Evolutionary conservation across 1,140 invertebrate species (phyloP), one percentile per base, ranked within the genome.

Genomic region (Harpegnathos saltator): DNA sequence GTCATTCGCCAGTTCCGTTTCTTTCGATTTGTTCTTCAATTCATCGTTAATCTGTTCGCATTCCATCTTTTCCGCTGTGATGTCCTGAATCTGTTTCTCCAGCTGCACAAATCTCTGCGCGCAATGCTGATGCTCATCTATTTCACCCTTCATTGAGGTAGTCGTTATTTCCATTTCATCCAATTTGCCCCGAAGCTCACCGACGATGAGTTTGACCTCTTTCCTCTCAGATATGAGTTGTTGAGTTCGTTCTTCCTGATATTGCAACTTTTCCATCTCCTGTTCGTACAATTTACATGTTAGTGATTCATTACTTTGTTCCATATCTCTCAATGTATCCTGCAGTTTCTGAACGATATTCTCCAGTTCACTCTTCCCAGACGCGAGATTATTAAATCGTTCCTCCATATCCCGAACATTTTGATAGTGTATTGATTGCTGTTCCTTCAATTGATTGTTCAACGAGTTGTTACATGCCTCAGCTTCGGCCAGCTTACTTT

Each of bases 341-440:
- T 50, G 12, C 26, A 89, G 29, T 52, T 89, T 81, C 5, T 17
- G 56, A 69, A 26, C 24, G 29, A 82, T 89, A 19, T 26, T 7
- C 44, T 78, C 72, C 48, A 83, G 66, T 15, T 74, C 33, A 58
- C 83, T 56, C 19, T 84, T 81, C 7, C 84, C 66, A 1, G 77
- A 61, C 17, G 22, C 65, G 58, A 65, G 4, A 38, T 77, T 29
- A 7, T 83, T 44, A 12, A 61, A 12, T 62, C 85, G 33, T 38
- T 73, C 26, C 15, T 65, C 72, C 5, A 82, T 62, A 14, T 78
- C 61, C 17, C 50, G 38, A 24, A 83, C 52, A 54, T 80, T 69
- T 17, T 61, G 19, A 19, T 44, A 3, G 38, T 59, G 11, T 17
- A 17, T 24, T 33, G 22, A 15, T 22, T 87, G 75, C 14, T 86